These are phyloP conservation scores for Caenorhabditis tropicalis DNA, from an alignment of 1,140 invertebrate species.

Conservation along the genomic window DNA sequence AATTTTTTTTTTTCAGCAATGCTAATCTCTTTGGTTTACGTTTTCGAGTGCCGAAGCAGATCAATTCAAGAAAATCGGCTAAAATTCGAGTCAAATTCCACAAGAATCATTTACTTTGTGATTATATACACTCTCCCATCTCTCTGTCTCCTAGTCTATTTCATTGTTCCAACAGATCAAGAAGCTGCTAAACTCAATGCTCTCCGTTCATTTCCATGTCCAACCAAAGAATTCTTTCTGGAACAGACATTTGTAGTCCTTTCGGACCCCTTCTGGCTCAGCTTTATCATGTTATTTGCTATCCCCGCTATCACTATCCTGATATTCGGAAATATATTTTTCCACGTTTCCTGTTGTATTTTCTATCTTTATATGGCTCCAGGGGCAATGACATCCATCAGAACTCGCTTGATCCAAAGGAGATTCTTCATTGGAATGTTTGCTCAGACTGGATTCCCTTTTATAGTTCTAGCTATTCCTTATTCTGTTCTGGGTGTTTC, in stretches of 20 bases:
- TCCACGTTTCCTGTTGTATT: neutral
- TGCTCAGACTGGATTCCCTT: neutral
- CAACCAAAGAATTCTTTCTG: neutral
- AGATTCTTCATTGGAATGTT: neutral
- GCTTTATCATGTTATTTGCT: neutral
- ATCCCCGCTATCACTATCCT: neutral
- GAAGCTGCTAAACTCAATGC: neutral
- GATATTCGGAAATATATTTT: neutral
- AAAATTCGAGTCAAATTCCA: neutral
- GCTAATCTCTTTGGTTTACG: neutral
- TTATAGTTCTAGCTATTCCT: neutral
- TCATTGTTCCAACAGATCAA: neutral
- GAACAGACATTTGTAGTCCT: neutral
- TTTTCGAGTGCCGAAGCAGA: neutral
- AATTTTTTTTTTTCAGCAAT: neutral
- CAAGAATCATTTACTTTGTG: neutral
- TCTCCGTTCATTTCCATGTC: neutral
- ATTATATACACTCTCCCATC: neutral
- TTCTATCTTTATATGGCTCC: neutral
- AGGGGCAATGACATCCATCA: neutral
- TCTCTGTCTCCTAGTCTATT: neutral
- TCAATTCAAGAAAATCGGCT: neutral
- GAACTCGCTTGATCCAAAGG: neutral
- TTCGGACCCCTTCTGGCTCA: neutral
- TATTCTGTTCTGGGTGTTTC: neutral